Evolutionary conservation across 2,888 invertebrate species (phyloP).

Genomic region (Volucella inflata): DNA sequence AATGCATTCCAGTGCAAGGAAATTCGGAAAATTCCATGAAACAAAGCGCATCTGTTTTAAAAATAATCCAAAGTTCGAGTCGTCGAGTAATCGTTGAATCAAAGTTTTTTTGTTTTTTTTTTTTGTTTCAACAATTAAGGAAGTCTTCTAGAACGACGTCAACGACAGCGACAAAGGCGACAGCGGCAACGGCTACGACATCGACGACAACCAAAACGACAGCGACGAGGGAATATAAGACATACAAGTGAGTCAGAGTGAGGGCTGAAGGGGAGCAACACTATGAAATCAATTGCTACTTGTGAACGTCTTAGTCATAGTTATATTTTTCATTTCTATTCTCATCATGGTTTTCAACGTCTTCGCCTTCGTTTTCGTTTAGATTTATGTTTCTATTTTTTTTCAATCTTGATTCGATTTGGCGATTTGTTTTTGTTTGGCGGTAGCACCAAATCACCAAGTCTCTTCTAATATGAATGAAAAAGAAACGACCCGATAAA

Average conservation of each 20-base stretch:
- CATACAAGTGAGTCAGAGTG: slow-evolving; percentile 67
- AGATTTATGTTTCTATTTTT: slow-evolving; percentile 2
- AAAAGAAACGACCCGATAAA: slow-evolving; percentile 33
- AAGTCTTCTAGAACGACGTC: slow-evolving; percentile 54
- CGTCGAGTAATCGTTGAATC: slow-evolving; percentile 45
- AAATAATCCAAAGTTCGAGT: slow-evolving; percentile 36
- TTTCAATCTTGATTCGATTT: slow-evolving; percentile 26
- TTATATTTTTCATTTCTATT: slow-evolving; percentile 61
- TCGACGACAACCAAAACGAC: background rate
- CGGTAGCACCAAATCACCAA: slow-evolving; percentile 50
- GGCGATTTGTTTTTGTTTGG: slow-evolving; percentile 69
- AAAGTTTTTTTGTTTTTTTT: slow-evolving; percentile 56
- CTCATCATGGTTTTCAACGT: slow-evolving; percentile 27
- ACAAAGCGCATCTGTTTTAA: slow-evolving; percentile 60
- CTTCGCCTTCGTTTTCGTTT: slow-evolving; percentile 39
- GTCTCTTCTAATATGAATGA: slow-evolving; percentile 25
- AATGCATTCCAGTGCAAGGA: slow-evolving; percentile 59
- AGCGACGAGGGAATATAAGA: slow-evolving; percentile 31
- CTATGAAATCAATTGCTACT: slow-evolving; percentile 72
- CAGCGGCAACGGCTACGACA: too few species aligned
- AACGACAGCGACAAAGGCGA: background rate
- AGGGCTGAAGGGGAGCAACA: slow-evolving; percentile 30
- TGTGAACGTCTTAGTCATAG: slow-evolving; percentile 72
- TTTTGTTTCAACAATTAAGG: slow-evolving; percentile 60
- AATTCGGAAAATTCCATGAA: slow-evolving; percentile 68